phyloP scores from a whole-genome alignment of 2,888 invertebrate genomes.

The Barypeithes pellucidus region DNA sequence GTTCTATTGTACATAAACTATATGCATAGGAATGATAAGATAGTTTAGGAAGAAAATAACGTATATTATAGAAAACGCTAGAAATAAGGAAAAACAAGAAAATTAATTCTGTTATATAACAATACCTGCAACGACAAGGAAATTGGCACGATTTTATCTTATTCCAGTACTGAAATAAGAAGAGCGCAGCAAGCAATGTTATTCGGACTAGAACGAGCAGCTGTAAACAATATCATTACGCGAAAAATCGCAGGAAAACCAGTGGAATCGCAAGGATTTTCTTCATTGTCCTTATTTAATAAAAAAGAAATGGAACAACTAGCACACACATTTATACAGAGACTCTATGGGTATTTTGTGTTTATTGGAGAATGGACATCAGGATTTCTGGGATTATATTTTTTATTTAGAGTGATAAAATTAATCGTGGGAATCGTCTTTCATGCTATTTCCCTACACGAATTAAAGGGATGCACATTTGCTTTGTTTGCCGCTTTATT shows the following conservation, averaged over 20 bases:
- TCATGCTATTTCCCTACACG: not conserved
- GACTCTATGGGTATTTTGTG: not conserved
- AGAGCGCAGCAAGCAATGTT: not conserved
- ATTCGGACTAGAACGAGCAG: not conserved
- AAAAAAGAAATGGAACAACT: not conserved
- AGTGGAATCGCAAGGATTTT: not conserved
- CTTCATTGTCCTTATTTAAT: not conserved
- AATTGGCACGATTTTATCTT: too few species aligned
- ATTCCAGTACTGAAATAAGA: not conserved
- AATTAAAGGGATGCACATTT: not conserved
- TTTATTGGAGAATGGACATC: not conserved
- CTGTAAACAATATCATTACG: not conserved
- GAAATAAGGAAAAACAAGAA: too few species aligned
- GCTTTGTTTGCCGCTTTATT: too few species aligned
- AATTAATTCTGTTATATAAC: too few species aligned
- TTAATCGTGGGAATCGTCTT: not conserved
- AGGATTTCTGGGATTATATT: not conserved
- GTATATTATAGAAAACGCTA: too few species aligned
- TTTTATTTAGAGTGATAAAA: not conserved
- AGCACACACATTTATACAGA: not conserved
- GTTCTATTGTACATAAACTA: too few species aligned
- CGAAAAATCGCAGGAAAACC: not conserved
- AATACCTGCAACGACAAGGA: too few species aligned
- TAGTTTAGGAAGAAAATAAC: too few species aligned
- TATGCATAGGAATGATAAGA: too few species aligned